phyloP scores from a whole-genome alignment of 1,140 invertebrate genomes.

The Schmidtea mediterranea region DNA sequence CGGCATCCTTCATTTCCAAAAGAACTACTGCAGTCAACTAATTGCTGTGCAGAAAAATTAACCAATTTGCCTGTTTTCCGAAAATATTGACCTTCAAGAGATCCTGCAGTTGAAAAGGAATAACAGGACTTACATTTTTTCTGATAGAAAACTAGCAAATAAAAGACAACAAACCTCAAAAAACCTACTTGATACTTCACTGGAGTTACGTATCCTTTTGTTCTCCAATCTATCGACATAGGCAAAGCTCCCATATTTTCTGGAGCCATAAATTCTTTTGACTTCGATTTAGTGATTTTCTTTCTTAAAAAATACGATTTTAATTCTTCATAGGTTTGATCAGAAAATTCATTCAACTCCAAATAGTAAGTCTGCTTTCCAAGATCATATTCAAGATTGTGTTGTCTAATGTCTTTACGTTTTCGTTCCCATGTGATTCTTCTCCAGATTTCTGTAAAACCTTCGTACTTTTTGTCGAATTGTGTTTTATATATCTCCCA shows the following conservation, averaged over 20 bases:
- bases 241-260: conserved; percentile 7
- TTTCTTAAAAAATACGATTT: neutral
- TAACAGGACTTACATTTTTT: conserved; percentile 66
- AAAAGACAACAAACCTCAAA: neutral
- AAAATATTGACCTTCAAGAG: conserved; percentile 15
- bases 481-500: neutral
- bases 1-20: conserved; percentile 16
- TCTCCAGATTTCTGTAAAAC: neutral
- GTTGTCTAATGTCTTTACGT: conserved; percentile 14
- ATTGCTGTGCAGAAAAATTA: conserved; percentile 16
- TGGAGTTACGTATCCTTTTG: conserved; percentile 15
- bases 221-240: conserved; percentile 15
- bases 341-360: conserved; percentile 19
- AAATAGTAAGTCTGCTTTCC: conserved; percentile 16
- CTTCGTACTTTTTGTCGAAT: neutral
- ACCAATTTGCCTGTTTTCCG: conserved; percentile 12
- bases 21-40: conserved; percentile 16
- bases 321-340: conserved; percentile 12
- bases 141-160: conserved; percentile 10
- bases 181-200: conserved; percentile 15
- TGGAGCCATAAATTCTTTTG: neutral
- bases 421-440: conserved; percentile 8
- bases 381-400: conserved; percentile 14
- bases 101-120: conserved; percentile 38
- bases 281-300: too few species aligned